Base-by-base conservation (phyloP, 2,113 vertebrate genomes). In the Sigmodon hispidus region DNA sequence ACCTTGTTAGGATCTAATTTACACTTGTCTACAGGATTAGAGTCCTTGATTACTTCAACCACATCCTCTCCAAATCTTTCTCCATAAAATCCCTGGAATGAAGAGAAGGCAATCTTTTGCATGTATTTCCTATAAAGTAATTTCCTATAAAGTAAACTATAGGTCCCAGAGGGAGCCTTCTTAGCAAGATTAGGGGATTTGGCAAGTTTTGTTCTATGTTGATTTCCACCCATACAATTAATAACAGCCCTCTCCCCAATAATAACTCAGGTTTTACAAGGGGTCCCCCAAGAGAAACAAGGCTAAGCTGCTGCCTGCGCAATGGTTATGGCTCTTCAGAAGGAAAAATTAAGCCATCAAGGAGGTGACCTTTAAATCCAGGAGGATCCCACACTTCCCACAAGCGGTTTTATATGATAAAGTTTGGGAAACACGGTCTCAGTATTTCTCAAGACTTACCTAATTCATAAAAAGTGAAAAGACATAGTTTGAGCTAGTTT, bases 1-100 rank as follows among this genome's bases (percentile, higher is more conserved):
- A 99, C 99, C 99, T 99, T 99, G 97, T 99, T 99, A 73, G 99
- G 98, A 94, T 99, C 99, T 92, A 99, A 97, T 99, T 99, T 99
- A 98, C 99, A 99, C 97, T 99, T 99, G 98, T 99, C 99, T 96
- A 99, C 99, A 9, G 99, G 99, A 97, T 99, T 99, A 48, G 99
- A 99, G 97, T 99, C 99, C 95, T 99, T 99, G 95, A 99, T 99
- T 85, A 99, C 99, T 97, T 99, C 99, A 12, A 99, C 99, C 76
- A 99, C 99, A 92, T 99, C 99, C 96, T 99, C 99, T 94, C 99
- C 99, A 98, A 99, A 99, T 17, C 99, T 98, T 95, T 99, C 99
- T 87, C 99, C 99, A 7, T 99, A 99, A 98, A 99, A 99, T 59
- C 99, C 99, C 99, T 99, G 97, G 43, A 96, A 97, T n/a, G 48